A percentile compares a stretch with the other conserved stretches of the same genome.
These are phyloP conservation scores for Aplysia californica DNA, from an alignment of 1,140 invertebrate species.

Conservation along the genomic window DNA sequence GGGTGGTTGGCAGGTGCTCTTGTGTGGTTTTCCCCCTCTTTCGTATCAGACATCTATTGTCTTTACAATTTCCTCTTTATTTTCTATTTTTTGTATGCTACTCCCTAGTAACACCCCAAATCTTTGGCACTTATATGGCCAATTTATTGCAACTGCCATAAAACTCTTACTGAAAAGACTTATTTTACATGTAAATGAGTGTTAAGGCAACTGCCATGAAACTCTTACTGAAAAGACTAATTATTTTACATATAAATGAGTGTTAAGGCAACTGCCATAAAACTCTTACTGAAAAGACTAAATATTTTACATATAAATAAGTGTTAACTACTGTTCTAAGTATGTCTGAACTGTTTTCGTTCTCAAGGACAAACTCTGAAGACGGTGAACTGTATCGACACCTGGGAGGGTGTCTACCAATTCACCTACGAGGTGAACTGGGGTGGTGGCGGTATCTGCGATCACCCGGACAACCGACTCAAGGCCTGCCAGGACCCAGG, in stretches of 20 bases:
- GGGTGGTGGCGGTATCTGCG: conserved; percentile 64
- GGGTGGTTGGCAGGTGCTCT: no score
- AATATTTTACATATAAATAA: neutral
- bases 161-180: no score
- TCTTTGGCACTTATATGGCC: no score
- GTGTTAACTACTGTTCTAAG: no score
- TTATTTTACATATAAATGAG: neutral
- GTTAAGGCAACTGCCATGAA: conserved; percentile 3
- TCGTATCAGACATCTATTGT: no score
- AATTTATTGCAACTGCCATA: no score
- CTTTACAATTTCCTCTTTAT: no score
- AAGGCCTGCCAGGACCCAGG: conserved; percentile 95
- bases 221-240: neutral
- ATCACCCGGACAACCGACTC: conserved; percentile 83
- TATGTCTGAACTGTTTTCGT: neutral
- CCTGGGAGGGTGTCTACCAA: conserved; percentile 66
- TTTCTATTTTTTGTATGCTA: no score
- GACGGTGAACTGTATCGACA: conserved; percentile 64
- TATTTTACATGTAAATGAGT: no score
- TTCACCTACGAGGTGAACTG: conserved; percentile 63
- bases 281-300: neutral
- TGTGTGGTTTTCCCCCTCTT: no score
- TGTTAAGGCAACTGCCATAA: neutral
- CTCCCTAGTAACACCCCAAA: no score
- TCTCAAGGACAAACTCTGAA: conserved; percentile 40